Base-by-base conservation (phyloP, 2,113 vertebrate species). In the Acanthisitta chloris region DNA sequence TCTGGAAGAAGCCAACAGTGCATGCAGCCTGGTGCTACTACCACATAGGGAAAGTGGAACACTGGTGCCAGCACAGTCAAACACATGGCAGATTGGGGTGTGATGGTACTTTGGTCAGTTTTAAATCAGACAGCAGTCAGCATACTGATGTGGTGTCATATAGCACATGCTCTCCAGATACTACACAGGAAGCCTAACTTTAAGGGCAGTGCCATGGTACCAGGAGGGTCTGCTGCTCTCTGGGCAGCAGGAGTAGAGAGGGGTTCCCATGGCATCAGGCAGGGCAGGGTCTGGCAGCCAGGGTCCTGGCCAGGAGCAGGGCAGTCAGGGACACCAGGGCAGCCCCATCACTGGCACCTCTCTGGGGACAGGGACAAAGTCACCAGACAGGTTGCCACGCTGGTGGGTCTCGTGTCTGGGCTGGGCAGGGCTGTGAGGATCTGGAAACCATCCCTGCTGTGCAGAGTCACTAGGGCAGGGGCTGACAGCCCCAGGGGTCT, bases 221-320 rank as follows among this genome's bases (percentile, higher is more conserved):
- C 45, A 26, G 0, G 0, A 76, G 11, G 26, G 2, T 20, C 38
- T 23, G 23, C 33, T 65, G 48, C 14, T 64, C 28, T 28, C 18
- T 20, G 31, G 70, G 36, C 23, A 52, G 36, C 0, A 3, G 74
- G 17, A 81, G 38, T 11, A 38, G 12, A 3, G 0, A 4, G 1
- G 0, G 0, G 8, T 25, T 3, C 45, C 26, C 38, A 40, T 3
- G 16, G n/a, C 11, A 1, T 2, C 0, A 1, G 16, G 25, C 55
- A n/a, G 17, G 38, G 33, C 71, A 42, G 31, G 17, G 20, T 43
- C 31, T 26, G 9, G 51, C 31, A 42, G 45, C 33, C 62, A 17
- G 18, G 16, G 4, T 34, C 11, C n/a, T 55, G 42, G 19, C 9
- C 14, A 70, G 33, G 33, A 36, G 11, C 11, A 73, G 24, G 29